These are phyloP conservation scores for Cremastobaeus sp. DNA, from an alignment of 2,888 invertebrate species.

Conservation along the genomic window DNA sequence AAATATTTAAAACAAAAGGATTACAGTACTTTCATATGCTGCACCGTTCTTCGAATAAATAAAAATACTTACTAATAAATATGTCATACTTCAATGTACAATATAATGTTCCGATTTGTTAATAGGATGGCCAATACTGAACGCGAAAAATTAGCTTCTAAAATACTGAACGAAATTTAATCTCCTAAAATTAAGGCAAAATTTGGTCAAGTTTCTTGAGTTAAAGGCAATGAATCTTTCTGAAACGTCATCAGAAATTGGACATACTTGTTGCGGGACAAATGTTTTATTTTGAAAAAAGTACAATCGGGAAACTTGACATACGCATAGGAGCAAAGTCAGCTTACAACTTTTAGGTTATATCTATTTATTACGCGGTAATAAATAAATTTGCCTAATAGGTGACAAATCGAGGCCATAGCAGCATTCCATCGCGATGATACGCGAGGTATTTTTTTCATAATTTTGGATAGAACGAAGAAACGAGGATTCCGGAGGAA, in stretches of 20 bases:
- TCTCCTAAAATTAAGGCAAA: too few relatives aligned
- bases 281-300: too few relatives aligned
- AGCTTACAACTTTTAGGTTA: conserved; percentile 29
- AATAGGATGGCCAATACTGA: background rate
- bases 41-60: too few relatives aligned
- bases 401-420: conserved; percentile 40
- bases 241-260: too few relatives aligned
- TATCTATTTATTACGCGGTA: conserved; percentile 36
- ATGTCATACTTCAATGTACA: too few relatives aligned
- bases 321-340: too few relatives aligned
- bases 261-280: too few relatives aligned
- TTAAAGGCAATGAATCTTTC: too few relatives aligned
- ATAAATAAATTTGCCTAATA: conserved; percentile 51
- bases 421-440: conserved; percentile 35
- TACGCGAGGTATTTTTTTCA: conserved; percentile 12
- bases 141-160: conserved; percentile 2
- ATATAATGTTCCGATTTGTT: conserved; percentile 6
- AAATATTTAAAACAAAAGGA: background rate
- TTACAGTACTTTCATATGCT: background rate
- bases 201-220: conserved; percentile 6
- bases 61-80: too few relatives aligned
- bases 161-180: conserved; percentile 15
- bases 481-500: conserved; percentile 26
- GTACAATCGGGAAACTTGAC: conserved; percentile 13
- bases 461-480: conserved; percentile 3